A percentile compares a stretch with the other conserved stretches of the same genome.
phyloP scores from a whole-genome alignment of 2,113 vertebrate species.

The Myodes glareolus region DNA sequence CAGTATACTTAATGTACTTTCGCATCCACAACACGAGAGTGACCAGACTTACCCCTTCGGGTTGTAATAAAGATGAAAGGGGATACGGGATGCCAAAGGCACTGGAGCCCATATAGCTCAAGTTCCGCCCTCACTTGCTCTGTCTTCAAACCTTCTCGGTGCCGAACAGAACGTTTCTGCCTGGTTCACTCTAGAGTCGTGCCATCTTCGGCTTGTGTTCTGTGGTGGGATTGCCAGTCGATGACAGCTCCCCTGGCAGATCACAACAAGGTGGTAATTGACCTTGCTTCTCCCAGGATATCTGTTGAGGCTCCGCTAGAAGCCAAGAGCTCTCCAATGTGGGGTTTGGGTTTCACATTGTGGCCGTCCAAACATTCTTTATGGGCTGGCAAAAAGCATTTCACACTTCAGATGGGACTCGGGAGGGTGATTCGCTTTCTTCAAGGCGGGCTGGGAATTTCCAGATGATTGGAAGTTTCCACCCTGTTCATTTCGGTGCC shows the following conservation, averaged over 20 bases:
- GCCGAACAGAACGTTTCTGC: not conserved
- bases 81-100: not conserved
- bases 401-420: conserved; percentile 60
- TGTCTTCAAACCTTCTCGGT: not conserved
- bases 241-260: conserved; percentile 50
- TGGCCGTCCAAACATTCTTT: conserved; percentile 32
- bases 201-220: conserved; percentile 50
- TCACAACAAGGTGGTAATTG: conserved; percentile 60
- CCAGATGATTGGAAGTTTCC: conserved; percentile 35
- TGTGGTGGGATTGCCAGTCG: not conserved
- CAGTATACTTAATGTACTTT: not conserved
- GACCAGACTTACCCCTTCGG: not conserved
- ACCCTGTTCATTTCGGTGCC: not conserved
- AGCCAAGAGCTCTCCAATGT: conserved; percentile 21
- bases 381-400: conserved; percentile 61
- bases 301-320: conserved; percentile 27
- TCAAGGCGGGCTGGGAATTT: conserved; percentile 50
- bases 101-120: rapidly evolving
- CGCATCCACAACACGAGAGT: not conserved
- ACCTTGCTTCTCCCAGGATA: conserved; percentile 47
- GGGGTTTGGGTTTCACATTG: conserved; percentile 53
- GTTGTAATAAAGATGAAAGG: not conserved
- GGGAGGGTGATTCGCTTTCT: conserved; percentile 39
- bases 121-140: rapidly evolving
- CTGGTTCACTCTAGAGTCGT: not conserved